Evolutionary conservation across 2,888 invertebrate species (phyloP), one percentile per base, ranked within the genome.

Genomic region (Spicauda simplicius): DNA sequence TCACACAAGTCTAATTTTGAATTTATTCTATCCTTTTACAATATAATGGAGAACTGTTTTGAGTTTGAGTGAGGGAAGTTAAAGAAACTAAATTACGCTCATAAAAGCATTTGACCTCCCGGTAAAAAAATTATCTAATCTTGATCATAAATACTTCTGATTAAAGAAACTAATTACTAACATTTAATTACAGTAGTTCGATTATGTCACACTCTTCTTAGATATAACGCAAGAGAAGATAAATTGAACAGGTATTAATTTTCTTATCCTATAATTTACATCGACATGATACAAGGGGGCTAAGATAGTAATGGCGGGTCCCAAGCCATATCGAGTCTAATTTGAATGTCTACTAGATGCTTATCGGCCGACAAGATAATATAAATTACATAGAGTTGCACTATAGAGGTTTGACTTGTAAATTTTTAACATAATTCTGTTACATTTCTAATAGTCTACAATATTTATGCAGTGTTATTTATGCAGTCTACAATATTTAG

Each of bases 311-410:
- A 54, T 54, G 30, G 18, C 45, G 37, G 41, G 11, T 2, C 18
- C 0, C 19, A 1, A 14, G 45, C 20, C 41, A 25, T 19, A 14
- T 25, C 14, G 45, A 20, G 25, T 25, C 20, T 58, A 58, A 58
- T 58, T 48, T 45, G 25, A 58, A 48, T 58, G 58, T 58, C 58
- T 20, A 58, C 19, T 8, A 37, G 58, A 58, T 48, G 16, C 19
- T 25, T 48, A 58, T 58, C 58, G 14, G 37, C n/a, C n/a, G 7
- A 58, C 20, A 48, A 58, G 58, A 41, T 58, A 48, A 45, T 20
- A 7, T 11, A 19, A 58, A 20, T 58, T 45, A n/a, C 57, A 41
- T 45, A 58, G 20, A 45, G 45, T 45, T 12, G 45, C 45, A 11
- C 16, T 6, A 48, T 48, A 16, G 16, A 16, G 16, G 5, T 8